phyloP scores from a whole-genome alignment of 2,797 vertebrate species.

The Leptoclinus maculatus region DNA sequence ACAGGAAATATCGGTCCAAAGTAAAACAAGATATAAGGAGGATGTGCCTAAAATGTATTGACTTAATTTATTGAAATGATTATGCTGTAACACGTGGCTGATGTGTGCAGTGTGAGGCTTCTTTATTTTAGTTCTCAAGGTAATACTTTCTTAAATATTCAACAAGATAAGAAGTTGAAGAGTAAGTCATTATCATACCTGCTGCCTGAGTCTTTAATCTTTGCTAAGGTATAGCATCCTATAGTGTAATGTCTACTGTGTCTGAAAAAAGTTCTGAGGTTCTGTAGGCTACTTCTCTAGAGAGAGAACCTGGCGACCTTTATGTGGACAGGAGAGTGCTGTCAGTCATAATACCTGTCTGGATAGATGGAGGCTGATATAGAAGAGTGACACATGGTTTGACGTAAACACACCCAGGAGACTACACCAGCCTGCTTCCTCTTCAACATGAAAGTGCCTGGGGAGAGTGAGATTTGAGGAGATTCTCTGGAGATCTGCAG shows the following conservation, averaged over 20 bases:
- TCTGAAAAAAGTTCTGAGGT: not conserved
- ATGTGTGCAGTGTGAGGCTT: not conserved
- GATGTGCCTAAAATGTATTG: not conserved
- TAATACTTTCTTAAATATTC: not conserved
- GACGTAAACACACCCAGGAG: constrained; percentile 18
- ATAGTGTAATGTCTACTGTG: not conserved
- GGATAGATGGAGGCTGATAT: constrained; percentile 33
- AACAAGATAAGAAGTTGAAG: not conserved
- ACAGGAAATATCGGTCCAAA: not conserved
- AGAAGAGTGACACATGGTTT: constrained; percentile 37
- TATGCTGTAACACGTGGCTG: too few species aligned
- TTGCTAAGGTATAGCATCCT: not conserved
- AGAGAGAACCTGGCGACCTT: not conserved
- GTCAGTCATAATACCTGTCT: constrained; percentile 36
- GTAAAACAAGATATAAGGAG: not conserved
- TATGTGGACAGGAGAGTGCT: constrained; percentile 8
- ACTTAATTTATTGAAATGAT: not conserved
- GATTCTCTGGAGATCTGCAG: constrained; percentile 20
- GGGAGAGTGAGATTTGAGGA: constrained; percentile 17
- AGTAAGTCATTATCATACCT: not conserved
- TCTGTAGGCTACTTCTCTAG: not conserved
- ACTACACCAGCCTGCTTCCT: not conserved
- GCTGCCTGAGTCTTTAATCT: not conserved
- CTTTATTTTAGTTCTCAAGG: not conserved
- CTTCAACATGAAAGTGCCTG: constrained; percentile 29